Evolutionary conservation across 2,113 vertebrate genomes (phyloP), one percentile per base, ranked within the genome.

Genomic region (Xiphophorus maculatus): DNA sequence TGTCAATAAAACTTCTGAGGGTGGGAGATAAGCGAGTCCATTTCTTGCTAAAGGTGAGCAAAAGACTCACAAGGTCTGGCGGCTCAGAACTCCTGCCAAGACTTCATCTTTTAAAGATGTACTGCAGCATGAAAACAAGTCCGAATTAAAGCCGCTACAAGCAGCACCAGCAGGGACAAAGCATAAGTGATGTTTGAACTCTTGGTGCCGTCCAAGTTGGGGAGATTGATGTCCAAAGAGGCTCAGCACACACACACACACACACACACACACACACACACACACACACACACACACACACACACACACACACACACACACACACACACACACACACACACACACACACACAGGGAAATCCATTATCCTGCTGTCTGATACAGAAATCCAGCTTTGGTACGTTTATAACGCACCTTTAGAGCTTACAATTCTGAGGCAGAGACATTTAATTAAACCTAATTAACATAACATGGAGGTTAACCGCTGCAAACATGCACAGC

Each of bases 21-120:
- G 51, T 71, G 32, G 17, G 19, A 62, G 66, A 28, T 60, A 44
- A 73, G 28, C 22, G 17, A 32, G 12, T 78, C 71, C 69, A 17
- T 58, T 74, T 69, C n/a, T 58, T 58, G 12, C 32, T 29, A 14
- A 62, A 60, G 68, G 54, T 77, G 33, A 71, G n/a, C 29, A 33
- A 25, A 42, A 40, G 44, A 42, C n/a, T 67, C 25, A 29, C 60
- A 73, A 62, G 33, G 30, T 69, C 80, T 69, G 71, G 82, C 88
- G 84, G 79, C 4, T 1, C 42, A 82, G 82, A 77, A 75, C 68
- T 64, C 33, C 72, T 61, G 86, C 86, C 90, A 88, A 85, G 66
- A 79, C 81, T 85, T 90, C 84, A 85, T 91, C 84, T 90, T 90
- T 91, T 90, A 93, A 83, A 87, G 68, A 90, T 88, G 48, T 68